These are phyloP conservation scores for Caenorhabditis sinica DNA, from an alignment of 2,888 invertebrate genomes.

Conservation along the genomic window DNA sequence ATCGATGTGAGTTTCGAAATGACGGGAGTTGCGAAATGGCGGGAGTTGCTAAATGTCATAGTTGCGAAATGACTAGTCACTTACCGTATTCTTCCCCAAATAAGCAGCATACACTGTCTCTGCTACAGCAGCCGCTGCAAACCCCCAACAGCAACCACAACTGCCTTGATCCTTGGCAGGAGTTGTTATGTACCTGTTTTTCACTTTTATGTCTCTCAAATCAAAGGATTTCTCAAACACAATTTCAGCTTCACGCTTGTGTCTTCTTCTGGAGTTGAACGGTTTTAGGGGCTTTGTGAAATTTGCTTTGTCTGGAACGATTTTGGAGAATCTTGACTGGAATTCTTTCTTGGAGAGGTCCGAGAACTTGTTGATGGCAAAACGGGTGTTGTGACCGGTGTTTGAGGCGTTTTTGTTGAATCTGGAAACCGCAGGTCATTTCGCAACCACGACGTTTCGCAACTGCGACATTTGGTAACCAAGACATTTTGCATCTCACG, in stretches of 20 bases:
- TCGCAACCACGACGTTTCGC: no score
- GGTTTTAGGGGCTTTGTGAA: not conserved
- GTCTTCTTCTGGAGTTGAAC: not conserved
- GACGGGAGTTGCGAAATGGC: no score
- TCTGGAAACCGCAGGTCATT: conserved; percentile 17
- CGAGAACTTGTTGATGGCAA: conserved; percentile 52
- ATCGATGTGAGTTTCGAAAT: no score
- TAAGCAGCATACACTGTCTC: conserved; percentile 22
- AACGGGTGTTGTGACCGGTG: conserved; percentile 15
- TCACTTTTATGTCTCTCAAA: conserved; percentile 32
- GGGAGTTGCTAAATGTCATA: no score
- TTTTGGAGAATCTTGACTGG: conserved; percentile 2
- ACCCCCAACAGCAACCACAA: conserved; percentile 55
- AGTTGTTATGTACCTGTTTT: conserved; percentile 9
- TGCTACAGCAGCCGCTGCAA: conserved; percentile 36
- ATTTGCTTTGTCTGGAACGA: not conserved
- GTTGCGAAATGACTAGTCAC: no score
- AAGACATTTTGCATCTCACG: no score
- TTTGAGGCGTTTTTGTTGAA: conserved; percentile 30
- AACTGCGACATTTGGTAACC: no score
- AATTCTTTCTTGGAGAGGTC: conserved; percentile 43
- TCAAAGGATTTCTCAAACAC: conserved; percentile 10
- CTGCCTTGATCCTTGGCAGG: conserved; percentile 34
- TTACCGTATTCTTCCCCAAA: conserved; percentile 22
- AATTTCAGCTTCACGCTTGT: conserved; percentile 5